Evolutionary conservation across 2,113 vertebrate genomes (phyloP), one percentile per base, ranked within the genome.

Genomic region (Gymnogyps californianus): DNA sequence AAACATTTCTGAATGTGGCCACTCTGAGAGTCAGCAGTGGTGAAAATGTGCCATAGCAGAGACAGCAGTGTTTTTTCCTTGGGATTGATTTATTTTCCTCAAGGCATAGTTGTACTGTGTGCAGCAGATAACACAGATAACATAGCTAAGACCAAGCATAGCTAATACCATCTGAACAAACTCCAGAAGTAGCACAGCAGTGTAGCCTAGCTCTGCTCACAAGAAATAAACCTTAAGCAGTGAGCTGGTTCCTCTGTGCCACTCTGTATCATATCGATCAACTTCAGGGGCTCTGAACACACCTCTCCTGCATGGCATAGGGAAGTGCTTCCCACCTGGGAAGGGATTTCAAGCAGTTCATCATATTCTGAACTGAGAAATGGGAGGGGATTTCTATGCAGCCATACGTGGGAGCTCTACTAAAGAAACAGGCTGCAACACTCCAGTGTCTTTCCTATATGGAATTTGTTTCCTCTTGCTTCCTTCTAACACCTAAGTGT

Each of bases 81-180:
- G 26, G 26, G 26, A 76, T 21, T 77, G 58, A 57, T 86, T 88
- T 77, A 22, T 80, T 92, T 47, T 61, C 78, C 65, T 59, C 2
- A 2, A 59, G 70, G 19, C 0, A 0, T 7, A 40, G 31, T 46
- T 64, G 16, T n/a, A 26, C 49, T 34, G 34, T 8, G 36, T 2
- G 38, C 38, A 44, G 19, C 31, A 36, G 18, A 21, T 32, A 81
- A 38, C 40, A 46, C 10, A 34, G 76, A 18, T 36, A 40, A 52
- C 40, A 32, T 9, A 81, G 34, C 16, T 19, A 49, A 54, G 9
- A 42, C 26, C 29, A 47, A 36, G 20, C 15, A 58, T 6, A 78
- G 66, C 38, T 67, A 29, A 61, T 7, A 66, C 15, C n/a, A n/a
- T 29, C 25, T 51, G 55, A 83, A 64, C 12, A 54, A 87, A 38